phyloP scores from a whole-genome alignment of 1,140 invertebrate genomes.

The Fopius arisanus region DNA sequence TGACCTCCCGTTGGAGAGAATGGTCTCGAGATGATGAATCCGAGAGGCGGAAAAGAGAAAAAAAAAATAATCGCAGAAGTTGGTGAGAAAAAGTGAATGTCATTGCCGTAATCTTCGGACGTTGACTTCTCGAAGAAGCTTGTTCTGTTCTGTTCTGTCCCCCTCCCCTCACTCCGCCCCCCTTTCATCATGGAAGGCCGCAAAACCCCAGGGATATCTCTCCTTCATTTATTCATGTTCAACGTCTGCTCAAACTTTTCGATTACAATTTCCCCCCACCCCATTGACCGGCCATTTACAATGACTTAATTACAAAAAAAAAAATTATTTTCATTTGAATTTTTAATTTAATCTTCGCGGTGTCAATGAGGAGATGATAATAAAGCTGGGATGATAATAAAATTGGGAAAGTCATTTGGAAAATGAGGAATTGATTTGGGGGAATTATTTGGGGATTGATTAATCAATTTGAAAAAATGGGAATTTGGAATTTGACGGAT shows the following conservation, averaged over 20 bases:
- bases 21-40: not conserved
- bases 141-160: constrained; percentile 2
- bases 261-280: not conserved
- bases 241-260: not conserved
- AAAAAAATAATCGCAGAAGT: constrained; percentile 46
- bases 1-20: no score
- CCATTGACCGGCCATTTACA: no score
- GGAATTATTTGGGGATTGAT: no score
- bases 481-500: no score
- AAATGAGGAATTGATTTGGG: no score
- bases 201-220: not conserved
- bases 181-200: not conserved
- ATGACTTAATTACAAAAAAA: no score
- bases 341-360: no score
- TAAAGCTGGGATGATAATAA: no score
- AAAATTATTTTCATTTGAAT: no score
- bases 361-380: no score
- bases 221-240: not conserved
- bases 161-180: not conserved
- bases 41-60: constrained; percentile 31
- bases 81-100: constrained; percentile 65
- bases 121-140: constrained; percentile 61
- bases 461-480: no score
- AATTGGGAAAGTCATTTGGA: no score
- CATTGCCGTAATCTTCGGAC: constrained; percentile 67